These are phyloP conservation scores for Trissonchulus latispiculum DNA, from an alignment of 2,888 invertebrate species.

Conservation along the genomic window DNA sequence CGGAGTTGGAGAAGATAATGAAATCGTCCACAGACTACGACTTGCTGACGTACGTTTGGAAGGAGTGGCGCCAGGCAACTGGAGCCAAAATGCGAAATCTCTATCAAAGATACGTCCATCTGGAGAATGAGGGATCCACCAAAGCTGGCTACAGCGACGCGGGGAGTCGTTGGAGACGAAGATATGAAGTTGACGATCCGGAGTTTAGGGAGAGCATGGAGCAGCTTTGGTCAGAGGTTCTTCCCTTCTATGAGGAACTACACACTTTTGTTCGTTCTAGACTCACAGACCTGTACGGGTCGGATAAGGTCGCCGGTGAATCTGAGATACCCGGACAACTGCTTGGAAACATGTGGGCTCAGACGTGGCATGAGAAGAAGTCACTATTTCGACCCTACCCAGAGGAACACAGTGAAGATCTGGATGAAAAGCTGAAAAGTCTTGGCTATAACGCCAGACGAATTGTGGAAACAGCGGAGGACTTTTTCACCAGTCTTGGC, in stretches of 20 bases:
- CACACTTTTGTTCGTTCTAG: slow-evolving; percentile 28
- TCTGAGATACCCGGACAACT: slow-evolving; percentile 27
- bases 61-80: slow-evolving; percentile 41
- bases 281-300: slow-evolving; percentile 23
- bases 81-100: slow-evolving; percentile 37
- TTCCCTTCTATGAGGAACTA: slow-evolving; percentile 27
- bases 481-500: slow-evolving; percentile 42
- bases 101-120: slow-evolving; percentile 28
- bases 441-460: slow-evolving; percentile 29
- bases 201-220: not conserved
- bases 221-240: not conserved
- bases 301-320: slow-evolving; percentile 14
- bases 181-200: slow-evolving; percentile 5
- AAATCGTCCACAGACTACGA: slow-evolving; percentile 32
- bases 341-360: slow-evolving; percentile 35
- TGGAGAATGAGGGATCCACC: not conserved
- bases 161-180: not conserved
- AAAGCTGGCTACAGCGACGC: not conserved
- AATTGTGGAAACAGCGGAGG: slow-evolving; percentile 22
- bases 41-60: slow-evolving; percentile 39
- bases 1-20: not conserved
- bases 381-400: not conserved
- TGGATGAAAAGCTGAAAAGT: not conserved
- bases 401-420: not conserved
- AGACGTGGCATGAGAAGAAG: slow-evolving; percentile 31